phyloP scores from a whole-genome alignment of 1,140 invertebrate species.

The Thalassaphorura encarpata region DNA sequence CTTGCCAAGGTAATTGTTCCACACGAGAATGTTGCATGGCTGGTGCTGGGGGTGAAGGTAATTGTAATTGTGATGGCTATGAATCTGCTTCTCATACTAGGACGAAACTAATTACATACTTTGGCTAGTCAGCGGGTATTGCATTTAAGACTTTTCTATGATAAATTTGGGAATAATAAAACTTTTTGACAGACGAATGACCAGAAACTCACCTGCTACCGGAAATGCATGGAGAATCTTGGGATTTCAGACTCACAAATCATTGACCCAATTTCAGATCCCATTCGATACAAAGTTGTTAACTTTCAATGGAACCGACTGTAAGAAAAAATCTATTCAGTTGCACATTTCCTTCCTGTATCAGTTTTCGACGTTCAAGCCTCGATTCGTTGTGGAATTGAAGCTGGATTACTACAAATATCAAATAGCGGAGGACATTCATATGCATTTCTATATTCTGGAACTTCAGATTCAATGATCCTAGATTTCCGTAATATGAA shows the following conservation, averaged over 20 bases:
- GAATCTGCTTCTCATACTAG: background rate
- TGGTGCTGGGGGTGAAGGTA: background rate
- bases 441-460: background rate
- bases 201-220: background rate
- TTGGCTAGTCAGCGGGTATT: background rate
- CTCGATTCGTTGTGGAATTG: background rate
- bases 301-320: background rate
- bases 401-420: background rate
- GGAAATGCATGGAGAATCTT: background rate
- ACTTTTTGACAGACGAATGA: background rate
- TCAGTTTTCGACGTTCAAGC: background rate
- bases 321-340: background rate
- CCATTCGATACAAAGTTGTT: background rate
- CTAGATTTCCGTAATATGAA: background rate
- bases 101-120: background rate
- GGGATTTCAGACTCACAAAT: background rate
- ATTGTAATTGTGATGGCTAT: background rate
- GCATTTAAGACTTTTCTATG: no score
- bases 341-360: background rate
- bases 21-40: background rate
- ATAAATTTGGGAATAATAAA: background rate
- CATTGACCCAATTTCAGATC: background rate
- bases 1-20: background rate
- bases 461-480: background rate
- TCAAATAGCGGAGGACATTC: slow-evolving; percentile 4